A percentile compares a stretch with the other conserved stretches of the same genome.
These are phyloP conservation scores for Sarcophilus harrisii DNA, from an alignment of 2,797 vertebrate genomes.

Conservation along the genomic window DNA sequence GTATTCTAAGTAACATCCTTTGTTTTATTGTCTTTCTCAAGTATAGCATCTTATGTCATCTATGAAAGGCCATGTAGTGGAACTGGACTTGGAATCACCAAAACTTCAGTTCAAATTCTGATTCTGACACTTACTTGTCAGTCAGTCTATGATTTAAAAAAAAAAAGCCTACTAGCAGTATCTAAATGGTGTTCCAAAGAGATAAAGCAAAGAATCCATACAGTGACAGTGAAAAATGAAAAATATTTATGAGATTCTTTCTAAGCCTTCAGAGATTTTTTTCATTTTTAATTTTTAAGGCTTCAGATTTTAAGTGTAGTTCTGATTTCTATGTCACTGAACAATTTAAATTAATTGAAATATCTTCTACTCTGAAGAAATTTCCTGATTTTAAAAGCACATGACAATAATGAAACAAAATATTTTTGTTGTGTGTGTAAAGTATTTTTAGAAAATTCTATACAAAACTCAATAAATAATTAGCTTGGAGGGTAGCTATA, in stretches of 20 bases:
- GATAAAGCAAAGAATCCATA: constrained; percentile 92
- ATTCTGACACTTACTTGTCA: neutral
- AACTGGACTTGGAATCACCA: neutral
- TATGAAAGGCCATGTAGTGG: neutral
- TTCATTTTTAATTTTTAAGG: no score
- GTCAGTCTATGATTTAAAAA: neutral
- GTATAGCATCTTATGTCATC: neutral
- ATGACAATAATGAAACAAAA: neutral
- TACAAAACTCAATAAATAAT: constrained; percentile 35
- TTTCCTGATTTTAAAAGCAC: constrained; percentile 37
- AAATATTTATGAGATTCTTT: constrained; percentile 90
- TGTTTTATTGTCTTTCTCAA: neutral
- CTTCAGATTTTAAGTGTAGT: constrained; percentile 82
- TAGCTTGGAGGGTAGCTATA: neutral
- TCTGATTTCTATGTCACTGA: constrained; percentile 94
- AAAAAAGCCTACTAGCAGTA: constrained; percentile 79
- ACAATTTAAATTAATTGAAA: constrained; percentile 84
- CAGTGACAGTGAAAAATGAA: constrained; percentile 86
- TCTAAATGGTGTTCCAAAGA: constrained; percentile 93
- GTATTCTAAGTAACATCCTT: neutral
- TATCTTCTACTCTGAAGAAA: constrained; percentile 45
- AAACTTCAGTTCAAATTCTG: neutral
- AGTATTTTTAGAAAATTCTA: constrained; percentile 7
- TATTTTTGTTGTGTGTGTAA: neutral
- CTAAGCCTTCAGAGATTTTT: constrained; percentile 66